Evolutionary conservation across 2,113 vertebrate species (phyloP), one percentile per base, ranked within the genome.

Genomic region (Upupa epops): DNA sequence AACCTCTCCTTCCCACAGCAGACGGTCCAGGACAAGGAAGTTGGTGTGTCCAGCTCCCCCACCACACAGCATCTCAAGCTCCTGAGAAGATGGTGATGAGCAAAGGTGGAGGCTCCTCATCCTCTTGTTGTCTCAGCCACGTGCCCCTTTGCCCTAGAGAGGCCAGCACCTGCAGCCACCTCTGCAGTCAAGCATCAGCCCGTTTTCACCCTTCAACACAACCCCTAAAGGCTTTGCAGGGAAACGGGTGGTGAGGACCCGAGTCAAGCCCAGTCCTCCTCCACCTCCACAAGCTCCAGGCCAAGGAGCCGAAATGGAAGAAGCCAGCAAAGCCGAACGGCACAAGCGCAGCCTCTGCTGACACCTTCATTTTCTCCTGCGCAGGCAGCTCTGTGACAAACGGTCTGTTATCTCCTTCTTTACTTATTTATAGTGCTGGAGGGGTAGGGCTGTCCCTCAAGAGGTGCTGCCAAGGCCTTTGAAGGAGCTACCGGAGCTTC

Each of bases 371-470:
- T 92, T 95, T 91, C 82, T 91, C 76, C 69, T 80, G 76, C 94
- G 93, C 92, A 59, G 60, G 83, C 88, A 92, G 66, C 94, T 95
- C 86, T 88, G 88, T 88, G 83, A 94, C 83, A 95, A 94, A 91
- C 5, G 68, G 70, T 80, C 13, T 66, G 63, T 96, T 74, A 80
- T 55, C 83, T 83, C 11, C 36, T 73, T 89, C 88, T 89, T 94
- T 88, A 93, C 68, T 95, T 94, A 93, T 91, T 95, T 71, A 89
- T 87, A 81, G 73, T 21, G 72, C 95, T 86, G 88, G 92, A 92
- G 90, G 89, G 87, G 76, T 77, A 91, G 54, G 60, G 56, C 49
- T 48, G 45, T 68, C 86, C 83, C 88, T 92, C 83, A 74, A 77
- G 92, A 91, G 72, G 65, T 0, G 0, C 24, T 1, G 4, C 5